Conservation (phyloP, 2,797 vertebrate genomes). For the Percopsis omiscomaycus region DNA sequence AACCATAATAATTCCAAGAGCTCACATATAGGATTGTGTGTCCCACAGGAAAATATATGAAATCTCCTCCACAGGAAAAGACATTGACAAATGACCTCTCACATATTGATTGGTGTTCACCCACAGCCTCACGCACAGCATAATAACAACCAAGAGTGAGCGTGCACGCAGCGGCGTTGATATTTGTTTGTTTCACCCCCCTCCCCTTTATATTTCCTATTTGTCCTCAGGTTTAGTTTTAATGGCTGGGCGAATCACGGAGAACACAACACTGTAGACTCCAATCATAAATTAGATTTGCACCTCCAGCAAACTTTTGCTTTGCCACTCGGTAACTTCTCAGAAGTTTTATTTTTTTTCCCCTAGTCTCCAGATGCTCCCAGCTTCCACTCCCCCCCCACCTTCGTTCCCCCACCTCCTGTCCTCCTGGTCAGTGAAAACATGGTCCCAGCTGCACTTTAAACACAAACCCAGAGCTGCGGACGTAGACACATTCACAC, state of each 20-base stretch:
- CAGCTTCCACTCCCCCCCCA: conserved; percentile 10
- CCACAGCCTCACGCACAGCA: conserved; percentile 44
- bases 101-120: conserved; percentile 63
- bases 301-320: conserved; percentile 75
- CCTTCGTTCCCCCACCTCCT: conserved; percentile 30
- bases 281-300: conserved; percentile 74
- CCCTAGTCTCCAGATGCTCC: conserved; percentile 58
- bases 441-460: conserved; percentile 75
- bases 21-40: conserved; percentile 12
- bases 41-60: conserved; percentile 35
- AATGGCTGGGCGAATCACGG: conserved; percentile 64
- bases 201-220: conserved; percentile 39
- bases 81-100: conserved; percentile 63
- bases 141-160: conserved; percentile 54
- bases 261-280: conserved; percentile 65
- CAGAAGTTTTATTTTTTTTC: conserved; percentile 74
- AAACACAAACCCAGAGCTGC: conserved; percentile 75
- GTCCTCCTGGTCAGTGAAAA: conserved; percentile 74
- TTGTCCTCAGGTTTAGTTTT: conserved; percentile 74
- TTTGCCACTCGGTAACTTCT: conserved; percentile 74
- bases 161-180: conserved; percentile 29
- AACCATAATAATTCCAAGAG: conserved; percentile 20
- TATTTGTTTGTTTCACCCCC: conserved; percentile 45
- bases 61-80: conserved; percentile 47
- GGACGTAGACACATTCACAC: conserved; percentile 78